Percentiles rank a stretch among this genome's conserved stretches.
Evolutionary conservation across 92 coral and sea anemone genomes (phyloP).

Genomic region (Ricordea florida): DNA sequence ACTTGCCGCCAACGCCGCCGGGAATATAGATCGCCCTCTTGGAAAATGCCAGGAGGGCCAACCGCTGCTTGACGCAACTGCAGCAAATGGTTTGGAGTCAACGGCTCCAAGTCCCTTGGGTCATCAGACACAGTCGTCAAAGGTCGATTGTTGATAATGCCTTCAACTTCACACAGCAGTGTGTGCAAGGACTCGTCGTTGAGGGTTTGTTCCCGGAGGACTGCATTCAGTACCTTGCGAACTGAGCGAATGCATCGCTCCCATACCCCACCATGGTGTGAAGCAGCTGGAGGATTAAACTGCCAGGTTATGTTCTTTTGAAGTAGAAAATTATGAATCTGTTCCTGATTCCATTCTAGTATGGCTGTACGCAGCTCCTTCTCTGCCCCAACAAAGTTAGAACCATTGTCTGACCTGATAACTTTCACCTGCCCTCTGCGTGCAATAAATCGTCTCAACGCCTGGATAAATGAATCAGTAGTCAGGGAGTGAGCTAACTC

Average conservation of each 20-base stretch:
- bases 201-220: neutral
- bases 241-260: slow-evolving; percentile 1
- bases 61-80: neutral
- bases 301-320: neutral
- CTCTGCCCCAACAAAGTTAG: neutral
- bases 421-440: slow-evolving; percentile 2
- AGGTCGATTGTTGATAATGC: slow-evolving; percentile 23
- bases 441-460: neutral
- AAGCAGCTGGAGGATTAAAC: neutral
- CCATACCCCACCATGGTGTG: slow-evolving; percentile 22
- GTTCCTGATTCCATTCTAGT: neutral
- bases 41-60: slow-evolving; percentile 33
- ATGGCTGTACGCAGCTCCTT: neutral
- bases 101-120: slow-evolving; percentile 12
- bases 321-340: neutral
- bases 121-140: slow-evolving; percentile 8
- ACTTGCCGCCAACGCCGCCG: slow-evolving; percentile 14
- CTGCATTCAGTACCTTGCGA: neutral
- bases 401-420: neutral
- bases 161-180: neutral
- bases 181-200: slow-evolving; percentile 16
- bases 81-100: slow-evolving; percentile 25
- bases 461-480: slow-evolving; percentile 16
- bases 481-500: slow-evolving; percentile 11
- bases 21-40: neutral